These are phyloP conservation scores for Philereme transversata DNA, from an alignment of 2,888 invertebrate species.

Conservation along the genomic window DNA sequence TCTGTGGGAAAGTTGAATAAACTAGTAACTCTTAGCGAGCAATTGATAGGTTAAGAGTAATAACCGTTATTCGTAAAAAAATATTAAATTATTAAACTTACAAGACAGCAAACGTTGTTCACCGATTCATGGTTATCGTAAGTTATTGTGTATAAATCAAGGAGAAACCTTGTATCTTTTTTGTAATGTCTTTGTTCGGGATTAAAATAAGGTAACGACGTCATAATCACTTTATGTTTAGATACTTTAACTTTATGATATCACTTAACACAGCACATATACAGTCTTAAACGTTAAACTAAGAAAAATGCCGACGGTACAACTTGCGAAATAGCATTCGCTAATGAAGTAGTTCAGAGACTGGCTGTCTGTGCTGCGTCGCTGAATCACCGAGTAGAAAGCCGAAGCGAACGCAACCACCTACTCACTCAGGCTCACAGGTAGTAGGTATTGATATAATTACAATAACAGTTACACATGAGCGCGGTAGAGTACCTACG, in stretches of 20 bases:
- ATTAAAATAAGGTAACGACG: conserved; percentile 81
- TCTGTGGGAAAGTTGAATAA: conserved; percentile 38
- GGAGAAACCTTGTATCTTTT: conserved; percentile 92
- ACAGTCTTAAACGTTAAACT: conserved; percentile 30
- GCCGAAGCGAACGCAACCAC: conserved; percentile 53
- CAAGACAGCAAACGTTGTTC: conserved; percentile 87
- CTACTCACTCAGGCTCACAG: conserved; percentile 18
- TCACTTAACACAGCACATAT: conserved; percentile 23
- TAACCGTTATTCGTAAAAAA: conserved; percentile 3
- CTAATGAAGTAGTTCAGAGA: conserved; percentile 46
- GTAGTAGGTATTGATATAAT: conserved; percentile 56
- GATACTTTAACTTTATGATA: not conserved
- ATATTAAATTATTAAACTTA: conserved; percentile 67
- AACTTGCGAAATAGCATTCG: conserved; percentile 52
- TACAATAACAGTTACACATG: conserved; percentile 74
- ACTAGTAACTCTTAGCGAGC: too few relatives aligned
- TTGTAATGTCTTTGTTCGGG: conserved; percentile 90
- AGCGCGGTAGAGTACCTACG: conserved; percentile 60
- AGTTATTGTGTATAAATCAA: conserved; percentile 93
- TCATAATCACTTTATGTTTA: conserved; percentile 50
- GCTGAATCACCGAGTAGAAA: conserved; percentile 79
- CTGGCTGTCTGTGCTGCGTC: conserved; percentile 62
- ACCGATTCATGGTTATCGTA: conserved; percentile 92
- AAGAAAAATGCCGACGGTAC: conserved; percentile 42
- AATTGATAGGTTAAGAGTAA: conserved; percentile 10